Evolutionary conservation across 2,113 vertebrate genomes (phyloP).

Genomic region (Lasiurus cinereus): DNA sequence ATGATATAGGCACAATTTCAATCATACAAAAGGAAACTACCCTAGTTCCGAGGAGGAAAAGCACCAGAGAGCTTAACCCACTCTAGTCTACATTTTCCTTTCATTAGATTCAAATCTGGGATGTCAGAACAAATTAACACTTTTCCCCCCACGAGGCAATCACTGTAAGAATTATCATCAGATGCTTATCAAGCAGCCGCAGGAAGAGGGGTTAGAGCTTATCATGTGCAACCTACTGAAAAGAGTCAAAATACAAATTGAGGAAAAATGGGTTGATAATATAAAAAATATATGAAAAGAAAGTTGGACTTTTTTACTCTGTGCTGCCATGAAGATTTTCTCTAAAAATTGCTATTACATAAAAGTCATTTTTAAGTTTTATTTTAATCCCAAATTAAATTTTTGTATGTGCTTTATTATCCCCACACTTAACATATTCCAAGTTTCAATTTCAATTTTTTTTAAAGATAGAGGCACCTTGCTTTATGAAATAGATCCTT

Average conservation of each 20-base stretch:
- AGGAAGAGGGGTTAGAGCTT: background rate
- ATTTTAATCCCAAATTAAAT: background rate
- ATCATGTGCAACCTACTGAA: background rate
- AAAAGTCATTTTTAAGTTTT: background rate
- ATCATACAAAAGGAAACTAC: slow-evolving; percentile 75
- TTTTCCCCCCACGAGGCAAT: slow-evolving; percentile 36
- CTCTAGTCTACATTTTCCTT: slow-evolving; percentile 65
- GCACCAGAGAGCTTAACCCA: slow-evolving; percentile 64
- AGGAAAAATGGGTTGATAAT: slow-evolving; percentile 28
- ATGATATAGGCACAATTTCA: slow-evolving; percentile 78
- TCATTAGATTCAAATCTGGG: slow-evolving; percentile 67
- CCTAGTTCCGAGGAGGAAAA: slow-evolving; percentile 53
- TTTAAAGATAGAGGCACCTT: background rate
- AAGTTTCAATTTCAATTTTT: background rate
- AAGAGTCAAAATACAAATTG: background rate
- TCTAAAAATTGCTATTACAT: background rate
- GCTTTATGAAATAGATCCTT: background rate
- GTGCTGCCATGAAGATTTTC: background rate
- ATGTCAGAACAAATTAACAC: slow-evolving; percentile 65
- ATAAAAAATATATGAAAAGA: background rate
- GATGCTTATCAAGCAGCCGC: background rate
- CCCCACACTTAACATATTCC: background rate
- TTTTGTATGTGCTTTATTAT: slow-evolving; percentile 20
- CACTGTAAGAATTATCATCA: slow-evolving; percentile 54
- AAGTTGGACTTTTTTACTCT: background rate